These are phyloP conservation scores for Acronicta alni DNA, from an alignment of 2,888 invertebrate genomes.

Conservation along the genomic window DNA sequence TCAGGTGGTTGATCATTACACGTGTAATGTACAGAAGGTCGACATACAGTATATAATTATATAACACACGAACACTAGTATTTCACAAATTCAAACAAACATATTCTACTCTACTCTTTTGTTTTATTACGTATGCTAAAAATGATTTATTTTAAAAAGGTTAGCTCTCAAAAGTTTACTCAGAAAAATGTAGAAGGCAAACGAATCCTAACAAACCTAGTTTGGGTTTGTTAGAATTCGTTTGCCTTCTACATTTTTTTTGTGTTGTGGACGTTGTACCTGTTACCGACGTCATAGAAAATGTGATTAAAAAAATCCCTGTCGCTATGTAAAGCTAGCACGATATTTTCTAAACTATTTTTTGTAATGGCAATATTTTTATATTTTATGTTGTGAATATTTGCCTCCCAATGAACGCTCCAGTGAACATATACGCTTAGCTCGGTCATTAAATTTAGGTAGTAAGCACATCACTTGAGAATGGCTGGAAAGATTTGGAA, in stretches of 20 bases:
- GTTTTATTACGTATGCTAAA: too few relatives aligned
- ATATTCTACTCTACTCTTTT: too few relatives aligned
- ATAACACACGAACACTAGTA: too few relatives aligned
- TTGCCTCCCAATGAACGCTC: background rate
- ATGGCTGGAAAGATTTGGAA: too few relatives aligned
- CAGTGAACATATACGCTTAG: background rate
- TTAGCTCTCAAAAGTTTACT: too few relatives aligned
- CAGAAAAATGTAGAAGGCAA: too few relatives aligned
- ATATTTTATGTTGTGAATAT: background rate
- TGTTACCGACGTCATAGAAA: conserved; percentile 18
- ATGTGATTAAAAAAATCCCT: conserved; percentile 33
- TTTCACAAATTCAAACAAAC: too few relatives aligned
- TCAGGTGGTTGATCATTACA: conserved; percentile 6
- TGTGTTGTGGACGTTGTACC: background rate
- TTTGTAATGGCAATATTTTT: background rate
- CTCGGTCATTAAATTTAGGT: background rate
- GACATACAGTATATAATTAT: too few relatives aligned
- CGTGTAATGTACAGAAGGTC: background rate
- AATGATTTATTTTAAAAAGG: too few relatives aligned
- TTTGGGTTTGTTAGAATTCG: too few relatives aligned
- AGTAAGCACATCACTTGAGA: too few relatives aligned
- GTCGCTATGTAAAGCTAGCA: background rate
- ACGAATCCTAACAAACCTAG: too few relatives aligned
- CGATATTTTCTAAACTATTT: background rate
- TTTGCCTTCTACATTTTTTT: background rate